Evolutionary conservation across 2,888 invertebrate genomes (phyloP).

Genomic region (Palloptera scutellata): DNA sequence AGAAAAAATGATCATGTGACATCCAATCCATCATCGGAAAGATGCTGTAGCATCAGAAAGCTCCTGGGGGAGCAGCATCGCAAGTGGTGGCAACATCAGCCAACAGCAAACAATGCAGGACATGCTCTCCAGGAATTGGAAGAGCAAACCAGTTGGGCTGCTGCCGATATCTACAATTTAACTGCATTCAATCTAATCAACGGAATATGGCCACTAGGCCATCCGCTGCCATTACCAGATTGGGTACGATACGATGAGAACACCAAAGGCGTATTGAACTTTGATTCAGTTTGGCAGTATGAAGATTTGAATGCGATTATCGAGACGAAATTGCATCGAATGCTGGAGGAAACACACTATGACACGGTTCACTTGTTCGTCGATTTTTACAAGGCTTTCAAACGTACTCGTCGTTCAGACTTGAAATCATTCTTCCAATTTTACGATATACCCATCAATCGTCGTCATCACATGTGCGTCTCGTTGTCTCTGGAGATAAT

Average conservation of each 20-base stretch:
- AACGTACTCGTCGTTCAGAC: conserved; percentile 70
- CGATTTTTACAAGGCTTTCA: conserved; percentile 72
- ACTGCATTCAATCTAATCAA: conserved; percentile 65
- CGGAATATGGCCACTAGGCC: conserved; percentile 73
- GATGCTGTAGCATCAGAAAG: conserved; percentile 56
- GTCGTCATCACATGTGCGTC: conserved; percentile 86
- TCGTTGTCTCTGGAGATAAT: conserved; percentile 85
- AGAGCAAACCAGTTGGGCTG: conserved; percentile 47
- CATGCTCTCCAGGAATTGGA: conserved; percentile 36
- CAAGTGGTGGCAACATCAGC: conserved; percentile 40
- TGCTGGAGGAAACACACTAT: conserved; percentile 86
- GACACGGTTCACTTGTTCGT: conserved; percentile 89
- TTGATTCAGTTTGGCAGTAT: conserved; percentile 69
- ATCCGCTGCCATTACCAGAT: conserved; percentile 79
- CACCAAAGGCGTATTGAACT: conserved; percentile 64
- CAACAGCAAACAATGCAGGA: conserved; percentile 11
- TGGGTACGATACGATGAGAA: conserved; percentile 67
- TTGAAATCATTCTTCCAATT: conserved; percentile 77
- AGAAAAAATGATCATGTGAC: conserved; percentile 51
- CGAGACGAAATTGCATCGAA: conserved; percentile 80
- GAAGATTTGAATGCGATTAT: conserved; percentile 82
- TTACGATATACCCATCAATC: conserved; percentile 81
- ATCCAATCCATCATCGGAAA: conserved; percentile 58
- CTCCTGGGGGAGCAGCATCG: conserved; percentile 52
- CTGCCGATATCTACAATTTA: conserved; percentile 62